These are phyloP conservation scores for Doryteuthis pealeii DNA, from an alignment of 1,140 invertebrate genomes.

Conservation along the genomic window DNA sequence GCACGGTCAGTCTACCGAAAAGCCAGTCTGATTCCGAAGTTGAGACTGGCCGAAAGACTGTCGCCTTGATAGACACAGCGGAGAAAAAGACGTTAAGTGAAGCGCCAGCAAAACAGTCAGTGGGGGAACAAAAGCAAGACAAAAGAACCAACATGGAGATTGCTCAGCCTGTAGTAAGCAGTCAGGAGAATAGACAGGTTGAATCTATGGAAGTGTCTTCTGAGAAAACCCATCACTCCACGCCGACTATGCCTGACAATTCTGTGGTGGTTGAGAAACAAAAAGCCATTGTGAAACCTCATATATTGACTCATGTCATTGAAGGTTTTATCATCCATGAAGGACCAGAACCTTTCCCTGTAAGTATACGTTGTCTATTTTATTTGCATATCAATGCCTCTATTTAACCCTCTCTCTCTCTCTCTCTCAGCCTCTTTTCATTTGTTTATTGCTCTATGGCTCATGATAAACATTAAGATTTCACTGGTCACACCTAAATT, in stretches of 20 bases:
- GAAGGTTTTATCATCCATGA: constrained; percentile 97
- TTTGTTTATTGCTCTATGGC: no score
- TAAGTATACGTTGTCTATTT: constrained; percentile 62
- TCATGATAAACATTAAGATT: no score
- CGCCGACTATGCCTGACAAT: constrained; percentile 16
- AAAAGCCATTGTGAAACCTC: constrained; percentile 83
- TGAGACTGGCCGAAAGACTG: constrained; percentile 34
- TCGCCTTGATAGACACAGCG: constrained; percentile 1
- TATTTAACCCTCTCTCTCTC: background rate
- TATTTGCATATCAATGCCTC: background rate
- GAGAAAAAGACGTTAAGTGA: constrained; percentile 17
- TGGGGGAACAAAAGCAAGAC: constrained; percentile 5
- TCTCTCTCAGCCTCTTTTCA: no score
- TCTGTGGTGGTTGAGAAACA: constrained; percentile 47
- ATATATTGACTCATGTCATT: constrained; percentile 93
- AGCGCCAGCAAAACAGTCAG: background rate
- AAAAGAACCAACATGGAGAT: background rate
- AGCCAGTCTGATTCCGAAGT: constrained; percentile 46
- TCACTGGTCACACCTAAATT: no score
- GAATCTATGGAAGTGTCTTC: constrained; percentile 10
- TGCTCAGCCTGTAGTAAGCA: background rate
- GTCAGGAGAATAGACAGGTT: background rate
- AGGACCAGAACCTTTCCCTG: constrained; percentile 75
- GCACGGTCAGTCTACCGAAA: constrained; percentile 27
- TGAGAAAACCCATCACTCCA: background rate